Base-by-base conservation (phyloP, 1,140 invertebrate genomes). In the Colletes latitarsis region DNA sequence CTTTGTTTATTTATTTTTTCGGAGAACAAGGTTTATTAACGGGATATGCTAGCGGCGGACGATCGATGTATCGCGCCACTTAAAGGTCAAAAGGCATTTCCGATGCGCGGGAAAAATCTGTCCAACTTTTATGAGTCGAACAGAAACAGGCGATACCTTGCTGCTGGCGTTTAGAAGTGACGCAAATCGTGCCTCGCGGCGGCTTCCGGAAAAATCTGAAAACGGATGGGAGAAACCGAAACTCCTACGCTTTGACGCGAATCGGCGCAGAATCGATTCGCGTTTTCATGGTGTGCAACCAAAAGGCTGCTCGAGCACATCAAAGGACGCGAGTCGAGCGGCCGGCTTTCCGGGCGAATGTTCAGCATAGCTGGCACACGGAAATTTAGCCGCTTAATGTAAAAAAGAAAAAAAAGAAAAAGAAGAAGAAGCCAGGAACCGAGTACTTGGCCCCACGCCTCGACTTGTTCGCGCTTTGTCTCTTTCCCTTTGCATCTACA, bases 321-420 rank as follows among this genome's bases (percentile, higher is more conserved):
- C 84, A 85, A 85, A 86, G 85, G 81, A 86, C 76, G 72, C 75
- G 57, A 73, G 60, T 17, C 81, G 85, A 86, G 77, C 76, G 76
- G 46, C 17, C 69, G 57, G 85, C 74, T 86, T 86, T 77, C 69
- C 76, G 53, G 55, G 58, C 52, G 72, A 85, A 83, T 83, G 77
- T 83, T 79, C 81, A 21, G 21, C 60, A 49, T 72, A 72, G 46
- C 57, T 4, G 67, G 46, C 73, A 68, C 63, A 60, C 55, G 85
- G 84, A 83, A 86, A 80, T 86, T 87, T 83, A 83, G 64, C 62
- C 41, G 77, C 64, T 87, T 87, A 83, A 83, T 83, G 77, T 64
- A 66, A 85, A 64, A 67, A 82, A 30, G 30, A 30, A 30, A 30
- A 30, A 30, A 30, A 30, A 30, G 2, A 30, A 30, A 30, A 30